Evolutionary conservation across 2,888 invertebrate species (phyloP).

Genomic region (Schizotus pectinicornis): DNA sequence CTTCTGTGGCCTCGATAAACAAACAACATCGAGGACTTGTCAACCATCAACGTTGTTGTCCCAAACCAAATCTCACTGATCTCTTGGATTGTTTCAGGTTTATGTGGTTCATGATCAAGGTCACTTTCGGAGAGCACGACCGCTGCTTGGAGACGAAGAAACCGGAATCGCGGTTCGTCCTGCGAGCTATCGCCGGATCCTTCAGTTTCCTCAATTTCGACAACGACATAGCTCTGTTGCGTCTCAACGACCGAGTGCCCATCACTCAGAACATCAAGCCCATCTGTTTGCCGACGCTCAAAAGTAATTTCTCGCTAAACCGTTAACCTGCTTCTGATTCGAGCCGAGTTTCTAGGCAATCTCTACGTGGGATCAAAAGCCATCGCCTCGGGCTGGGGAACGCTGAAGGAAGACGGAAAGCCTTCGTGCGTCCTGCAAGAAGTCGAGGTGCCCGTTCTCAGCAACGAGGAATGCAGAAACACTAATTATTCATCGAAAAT

Average conservation of each 20-base stretch:
- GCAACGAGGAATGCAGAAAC: conserved; percentile 73
- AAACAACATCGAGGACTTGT: neutral
- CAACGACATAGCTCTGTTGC: conserved; percentile 83
- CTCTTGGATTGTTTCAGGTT: conserved; percentile 66
- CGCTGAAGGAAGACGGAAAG: conserved; percentile 83
- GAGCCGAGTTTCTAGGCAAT: conserved; percentile 61
- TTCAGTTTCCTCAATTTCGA: conserved; percentile 88
- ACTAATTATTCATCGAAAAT: conserved; percentile 83
- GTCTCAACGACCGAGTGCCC: conserved; percentile 81
- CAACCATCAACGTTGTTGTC: conserved; percentile 3
- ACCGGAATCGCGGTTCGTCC: conserved; percentile 80
- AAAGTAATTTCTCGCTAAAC: conserved; percentile 57
- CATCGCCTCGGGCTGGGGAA: conserved; percentile 87
- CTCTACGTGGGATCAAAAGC: conserved; percentile 76
- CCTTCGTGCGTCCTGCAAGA: conserved; percentile 84
- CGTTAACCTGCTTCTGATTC: neutral
- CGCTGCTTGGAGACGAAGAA: conserved; percentile 75
- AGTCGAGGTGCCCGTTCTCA: conserved; percentile 79
- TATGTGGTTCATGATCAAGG: conserved; percentile 93
- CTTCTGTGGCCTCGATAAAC: neutral
- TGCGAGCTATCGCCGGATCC: conserved; percentile 77
- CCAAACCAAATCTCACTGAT: neutral
- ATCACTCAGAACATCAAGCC: conserved; percentile 81
- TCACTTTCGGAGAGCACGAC: conserved; percentile 87
- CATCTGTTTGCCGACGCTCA: conserved; percentile 77